These are phyloP conservation scores for Xenotilapia leptura DNA, from an alignment of 2,113 vertebrate species.

Conservation along the genomic window DNA sequence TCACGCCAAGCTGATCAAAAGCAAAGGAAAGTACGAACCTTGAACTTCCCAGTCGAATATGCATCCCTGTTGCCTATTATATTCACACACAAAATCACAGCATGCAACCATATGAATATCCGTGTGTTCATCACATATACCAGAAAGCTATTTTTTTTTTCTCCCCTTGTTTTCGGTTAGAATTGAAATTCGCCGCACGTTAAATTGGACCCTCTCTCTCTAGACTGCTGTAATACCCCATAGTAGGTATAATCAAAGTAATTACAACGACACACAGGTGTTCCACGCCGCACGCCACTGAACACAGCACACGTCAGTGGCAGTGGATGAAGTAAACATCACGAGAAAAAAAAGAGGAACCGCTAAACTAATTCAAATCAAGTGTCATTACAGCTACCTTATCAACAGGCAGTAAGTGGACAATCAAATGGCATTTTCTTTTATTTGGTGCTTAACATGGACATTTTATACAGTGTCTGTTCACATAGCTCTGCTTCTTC, in stretches of 20 bases:
- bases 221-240: constrained; percentile 45
- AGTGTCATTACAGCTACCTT: constrained; percentile 54
- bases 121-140: constrained; percentile 40
- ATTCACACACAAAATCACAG: constrained; percentile 10
- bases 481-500: constrained; percentile 37
- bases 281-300: constrained; percentile 39
- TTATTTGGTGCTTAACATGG: constrained; percentile 39
- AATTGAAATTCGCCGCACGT: constrained; percentile 51
- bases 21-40: constrained; percentile 24
- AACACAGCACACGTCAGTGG: constrained; percentile 29
- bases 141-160: constrained; percentile 7
- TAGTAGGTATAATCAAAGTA: constrained; percentile 67
- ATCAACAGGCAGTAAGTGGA: constrained; percentile 32
- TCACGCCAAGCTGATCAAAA: constrained; percentile 48
- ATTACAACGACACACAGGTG: constrained; percentile 67
- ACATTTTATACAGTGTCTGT: constrained; percentile 35
- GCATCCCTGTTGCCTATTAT: constrained; percentile 42
- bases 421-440: constrained; percentile 40
- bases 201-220: constrained; percentile 36
- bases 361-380: constrained; percentile 37
- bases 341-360: not conserved
- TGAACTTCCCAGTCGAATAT: constrained; percentile 43
- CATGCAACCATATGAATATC: constrained; percentile 28
- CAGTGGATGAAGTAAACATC: constrained; percentile 40
- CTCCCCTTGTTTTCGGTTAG: constrained; percentile 18